Evolutionary conservation across 2,797 vertebrate species (phyloP).

Genomic region (Sylvilagus floridanus): DNA sequence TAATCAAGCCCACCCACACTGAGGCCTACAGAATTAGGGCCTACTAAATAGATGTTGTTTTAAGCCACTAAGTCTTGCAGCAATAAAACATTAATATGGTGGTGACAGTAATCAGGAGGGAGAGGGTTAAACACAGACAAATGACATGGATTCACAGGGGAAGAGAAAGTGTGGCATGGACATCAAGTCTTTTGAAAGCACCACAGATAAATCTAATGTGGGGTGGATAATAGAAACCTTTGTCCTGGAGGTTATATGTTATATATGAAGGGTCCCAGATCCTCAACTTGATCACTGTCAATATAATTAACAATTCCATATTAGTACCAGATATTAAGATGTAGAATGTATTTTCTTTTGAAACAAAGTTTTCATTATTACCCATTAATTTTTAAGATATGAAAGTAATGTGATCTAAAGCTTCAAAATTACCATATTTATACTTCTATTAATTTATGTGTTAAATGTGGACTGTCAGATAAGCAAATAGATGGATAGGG

Average conservation of each 20-base stretch:
- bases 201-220: background rate
- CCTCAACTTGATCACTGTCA: background rate
- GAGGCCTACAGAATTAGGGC: background rate
- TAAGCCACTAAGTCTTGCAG: background rate
- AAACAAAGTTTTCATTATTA: background rate
- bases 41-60: background rate
- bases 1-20: background rate
- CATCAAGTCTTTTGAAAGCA: background rate
- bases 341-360: background rate
- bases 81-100: background rate
- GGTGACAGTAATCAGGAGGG: background rate
- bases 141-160: background rate
- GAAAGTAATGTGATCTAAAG: constrained; percentile 46
- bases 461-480: constrained; percentile 40
- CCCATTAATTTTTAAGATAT: constrained; percentile 31
- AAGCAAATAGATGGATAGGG: background rate
- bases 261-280: background rate
- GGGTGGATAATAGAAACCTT: background rate
- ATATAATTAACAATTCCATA: background rate
- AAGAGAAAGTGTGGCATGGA: background rate
- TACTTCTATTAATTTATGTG: background rate
- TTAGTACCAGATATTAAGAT: background rate
- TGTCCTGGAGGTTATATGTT: background rate
- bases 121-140: background rate
- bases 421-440: background rate